Percentiles rank a stretch among this genome's conserved stretches.
Conservation (phyloP, 1,140 invertebrate species). For the Andrena cerasifolii region DNA sequence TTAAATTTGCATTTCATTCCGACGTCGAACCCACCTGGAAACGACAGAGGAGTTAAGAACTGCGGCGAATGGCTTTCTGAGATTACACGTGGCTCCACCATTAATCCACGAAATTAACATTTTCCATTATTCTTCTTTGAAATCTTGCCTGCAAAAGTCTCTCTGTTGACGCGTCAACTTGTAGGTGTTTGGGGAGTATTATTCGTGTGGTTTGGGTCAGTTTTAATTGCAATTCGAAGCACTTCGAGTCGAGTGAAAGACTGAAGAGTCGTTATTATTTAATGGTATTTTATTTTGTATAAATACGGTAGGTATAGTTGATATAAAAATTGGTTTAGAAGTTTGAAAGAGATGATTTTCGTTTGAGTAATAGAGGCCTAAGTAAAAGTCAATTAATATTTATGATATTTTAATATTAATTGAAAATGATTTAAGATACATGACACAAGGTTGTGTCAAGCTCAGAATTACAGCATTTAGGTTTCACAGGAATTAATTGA, state of each 20-base stretch:
- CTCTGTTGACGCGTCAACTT: too few relatives aligned
- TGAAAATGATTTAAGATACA: neutral
- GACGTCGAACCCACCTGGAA: conserved; percentile 54
- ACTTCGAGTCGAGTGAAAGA: too few relatives aligned
- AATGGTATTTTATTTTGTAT: too few relatives aligned
- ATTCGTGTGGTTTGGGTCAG: too few relatives aligned
- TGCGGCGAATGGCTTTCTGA: conserved; percentile 20
- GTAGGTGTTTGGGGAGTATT: too few relatives aligned
- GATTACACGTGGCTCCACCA: conserved; percentile 33
- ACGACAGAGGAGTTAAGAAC: conserved; percentile 39
- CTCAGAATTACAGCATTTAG: too few relatives aligned
- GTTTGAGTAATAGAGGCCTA: neutral
- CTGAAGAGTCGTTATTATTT: too few relatives aligned
- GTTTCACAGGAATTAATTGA: too few relatives aligned
- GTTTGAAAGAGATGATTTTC: neutral
- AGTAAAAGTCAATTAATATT: neutral
- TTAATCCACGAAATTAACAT: conserved; percentile 50
- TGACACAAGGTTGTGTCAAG: neutral
- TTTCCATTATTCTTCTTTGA: neutral
- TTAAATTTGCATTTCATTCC: conserved; percentile 71
- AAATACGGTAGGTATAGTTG: too few relatives aligned
- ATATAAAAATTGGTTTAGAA: neutral
- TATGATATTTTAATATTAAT: neutral
- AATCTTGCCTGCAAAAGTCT: too few relatives aligned
- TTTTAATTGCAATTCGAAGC: too few relatives aligned